Base-by-base conservation (phyloP, 2,888 invertebrate genomes). In the Altica lythri region DNA sequence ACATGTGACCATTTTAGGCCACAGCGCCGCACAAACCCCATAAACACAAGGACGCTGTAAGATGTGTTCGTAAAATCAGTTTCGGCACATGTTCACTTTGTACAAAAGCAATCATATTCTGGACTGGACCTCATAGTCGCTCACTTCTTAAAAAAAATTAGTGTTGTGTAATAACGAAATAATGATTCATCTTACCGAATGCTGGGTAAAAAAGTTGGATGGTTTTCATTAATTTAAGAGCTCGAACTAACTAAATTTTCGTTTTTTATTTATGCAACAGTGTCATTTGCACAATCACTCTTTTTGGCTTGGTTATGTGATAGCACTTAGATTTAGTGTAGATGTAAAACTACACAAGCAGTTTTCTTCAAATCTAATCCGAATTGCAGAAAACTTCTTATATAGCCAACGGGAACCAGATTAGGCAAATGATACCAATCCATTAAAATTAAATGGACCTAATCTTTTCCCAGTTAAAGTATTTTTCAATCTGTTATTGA, bases 121-220 rank as follows among this genome's bases (percentile, higher is more conserved):
- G 64, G 66, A 70, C 68, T 62, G 63, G 64, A 67, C 60, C 56
- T 63, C 49, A 61, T 65, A 68, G 66, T 68, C 66, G 72, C 72
- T 72, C 72, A 73, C 68, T 68, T 71, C 66, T 70, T 68, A 70
- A 40, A 22, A 1, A 71, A 69, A 69, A 69, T 73, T 72, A 72
- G 73, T 74, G 71, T 73, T 72, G 72, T 73, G 72, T 72, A 68
- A 71, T 73, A 73, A 72, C 67, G 67, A 70, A 63, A 64, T 68
- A 67, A 68, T 66, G 67, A 66, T 70, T 71, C 69, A 71, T 71
- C 67, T 72, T 69, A 70, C 68, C 68, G 25, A 29, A 47, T 48
- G 51, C 40, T 55, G 60, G 60, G 60, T 60, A 60, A 60, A 60
- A 60, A 60, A 57, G 60, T 53, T 57, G 52, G 55, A 55, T 44